phyloP scores from a whole-genome alignment of 2,113 vertebrate genomes.

The Poicephalus meyeri region DNA sequence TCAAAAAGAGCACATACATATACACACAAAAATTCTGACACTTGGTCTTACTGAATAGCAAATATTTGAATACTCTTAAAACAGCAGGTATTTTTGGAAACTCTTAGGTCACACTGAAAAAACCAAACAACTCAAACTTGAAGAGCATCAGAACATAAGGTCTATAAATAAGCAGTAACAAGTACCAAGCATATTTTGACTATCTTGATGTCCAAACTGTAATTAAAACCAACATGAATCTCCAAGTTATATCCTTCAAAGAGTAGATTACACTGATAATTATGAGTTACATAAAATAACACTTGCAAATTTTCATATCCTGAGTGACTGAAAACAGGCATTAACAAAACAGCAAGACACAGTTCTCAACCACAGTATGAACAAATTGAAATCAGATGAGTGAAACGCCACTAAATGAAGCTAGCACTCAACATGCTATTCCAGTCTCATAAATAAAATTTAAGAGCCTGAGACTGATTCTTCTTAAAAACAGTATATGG shows the following conservation, averaged over 20 bases:
- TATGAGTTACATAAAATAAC: neutral
- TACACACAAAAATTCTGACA: neutral
- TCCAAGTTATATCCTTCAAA: neutral
- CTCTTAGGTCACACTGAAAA: neutral
- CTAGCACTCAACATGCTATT: neutral
- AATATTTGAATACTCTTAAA: neutral
- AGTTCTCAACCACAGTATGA: neutral
- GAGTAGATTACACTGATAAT: neutral
- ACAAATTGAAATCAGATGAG: neutral
- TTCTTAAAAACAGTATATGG: neutral
- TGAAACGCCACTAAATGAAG: neutral
- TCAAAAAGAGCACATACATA: neutral
- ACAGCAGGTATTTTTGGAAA: neutral
- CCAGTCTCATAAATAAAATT: neutral
- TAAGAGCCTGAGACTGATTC: neutral
- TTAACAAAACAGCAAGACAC: conserved; percentile 40
- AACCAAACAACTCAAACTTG: neutral
- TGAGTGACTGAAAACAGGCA: neutral
- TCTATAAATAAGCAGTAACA: neutral
- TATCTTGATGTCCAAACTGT: neutral
- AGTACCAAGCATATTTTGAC: neutral
- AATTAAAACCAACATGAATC: neutral
- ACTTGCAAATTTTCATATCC: conserved; percentile 37
- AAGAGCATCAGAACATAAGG: neutral
- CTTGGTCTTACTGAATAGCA: neutral